phyloP scores from a whole-genome alignment of 2,113 vertebrate genomes.

The Pongo pygmaeus region DNA sequence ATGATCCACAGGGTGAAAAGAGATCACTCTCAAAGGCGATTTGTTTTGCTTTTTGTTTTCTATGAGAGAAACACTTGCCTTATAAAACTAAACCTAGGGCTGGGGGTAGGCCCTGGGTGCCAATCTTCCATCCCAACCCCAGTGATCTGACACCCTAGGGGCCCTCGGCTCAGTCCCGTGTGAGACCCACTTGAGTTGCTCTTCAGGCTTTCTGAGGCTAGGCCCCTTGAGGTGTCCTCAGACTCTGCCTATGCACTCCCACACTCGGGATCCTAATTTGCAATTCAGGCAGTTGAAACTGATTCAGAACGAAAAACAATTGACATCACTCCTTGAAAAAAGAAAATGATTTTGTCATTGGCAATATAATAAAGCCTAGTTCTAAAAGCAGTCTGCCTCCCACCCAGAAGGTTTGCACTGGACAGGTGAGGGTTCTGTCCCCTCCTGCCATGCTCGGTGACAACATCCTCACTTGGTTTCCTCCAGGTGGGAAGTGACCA shows the following conservation, averaged over 20 bases:
- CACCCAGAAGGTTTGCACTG: neutral
- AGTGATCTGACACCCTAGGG: too few species aligned
- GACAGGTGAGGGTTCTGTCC: neutral
- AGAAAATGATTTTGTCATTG: neutral
- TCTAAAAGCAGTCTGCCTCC: neutral
- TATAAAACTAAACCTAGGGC: neutral
- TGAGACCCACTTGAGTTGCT: neutral
- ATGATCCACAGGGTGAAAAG: neutral
- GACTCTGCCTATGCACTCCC: neutral
- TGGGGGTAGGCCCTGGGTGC: neutral
- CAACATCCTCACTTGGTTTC: neutral
- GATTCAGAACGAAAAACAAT: constrained; percentile 20
- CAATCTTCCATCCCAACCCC: accelerated
- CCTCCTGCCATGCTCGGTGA: accelerated
- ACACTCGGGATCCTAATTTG: neutral
- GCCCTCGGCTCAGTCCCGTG: neutral
- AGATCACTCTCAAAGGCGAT: neutral
- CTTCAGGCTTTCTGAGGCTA: neutral
- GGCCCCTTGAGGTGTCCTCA: neutral
- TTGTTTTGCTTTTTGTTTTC: neutral
- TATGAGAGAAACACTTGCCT: neutral
- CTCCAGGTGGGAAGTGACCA: neutral
- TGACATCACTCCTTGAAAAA: neutral
- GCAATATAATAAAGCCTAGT: constrained; percentile 7
- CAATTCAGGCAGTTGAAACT: neutral